Percentiles rank a stretch among this genome's conserved stretches.
phyloP scores from a whole-genome alignment of 1,140 invertebrate genomes.

The Caenorhabditis elegans region WBcel235 BX284603.4:6900001-6900500 shows the following conservation, averaged over 20 bases:
- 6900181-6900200: slow-evolving; percentile 23
- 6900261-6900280: slow-evolving; percentile 26
- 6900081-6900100: too few species aligned
- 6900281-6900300: not conserved
- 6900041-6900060: too few species aligned
- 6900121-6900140: too few species aligned
- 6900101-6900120: too few species aligned
- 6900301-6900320: slow-evolving; percentile 16
- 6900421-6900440: too few species aligned
- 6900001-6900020: too few species aligned
- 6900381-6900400: not conserved
- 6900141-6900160: too few species aligned
- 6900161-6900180: not conserved
- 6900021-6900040: too few species aligned
- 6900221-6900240: slow-evolving; percentile 14
- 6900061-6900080: too few species aligned
- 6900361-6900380: not conserved
- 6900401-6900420: too few species aligned
- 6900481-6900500: not conserved
- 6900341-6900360: not conserved
- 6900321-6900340: not conserved
- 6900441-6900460: not conserved
- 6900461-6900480: not conserved
- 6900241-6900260: slow-evolving; percentile 36
- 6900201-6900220: slow-evolving; percentile 23